Base-by-base conservation (phyloP, 2,113 vertebrate genomes). In the Gavia stellata region DNA sequence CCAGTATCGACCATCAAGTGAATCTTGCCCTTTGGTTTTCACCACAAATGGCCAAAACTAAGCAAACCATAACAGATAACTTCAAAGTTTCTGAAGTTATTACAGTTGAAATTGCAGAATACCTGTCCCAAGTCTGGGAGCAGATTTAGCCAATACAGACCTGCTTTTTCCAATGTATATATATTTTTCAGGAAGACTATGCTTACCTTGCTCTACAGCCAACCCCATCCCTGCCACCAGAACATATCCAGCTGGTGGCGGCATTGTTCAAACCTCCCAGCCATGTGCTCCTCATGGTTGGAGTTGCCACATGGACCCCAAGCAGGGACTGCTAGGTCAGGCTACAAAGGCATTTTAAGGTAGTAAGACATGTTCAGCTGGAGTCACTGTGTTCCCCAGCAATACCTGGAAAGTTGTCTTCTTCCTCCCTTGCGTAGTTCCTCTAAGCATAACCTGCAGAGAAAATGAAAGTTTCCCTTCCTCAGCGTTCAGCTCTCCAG, bases 261-360 rank as follows among this genome's bases (percentile, higher is more conserved):
- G 67, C 90, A 31, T 94, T 96, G 95, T 20, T 61, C 86, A 95
- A 65, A 96, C 86, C 94, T 93, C 75, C 49, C 34, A 21, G 75
- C 49, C 42, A 1, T 8, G 47, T 9, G 29, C 72, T 59, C 28
- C 47, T 74, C 34, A 1, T 12, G n/a, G 28, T 6, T 71, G 68
- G 36, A 63, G 52, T 7, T 83, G 45, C 85, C 71, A 52, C 58
- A 45, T 9, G 56, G 56, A 56, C 45, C 34, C 3, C 0, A n/a
- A 63, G 79, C 38, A 66, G 40, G 17, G 10, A 6, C 53, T 68
- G 25, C 44, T 36, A 68, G 42, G 21, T 58, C 52, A 10, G 36
- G 44, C 73, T 78, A 16, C 34, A 62, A 29, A 33, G 26, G 33
- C n/a, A 26, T 1, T 83, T 59, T 38, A 10, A 92, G 20, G 55